Evolutionary conservation across 2,113 vertebrate species (phyloP).

Genomic region (Poeciliopsis prolifica): DNA sequence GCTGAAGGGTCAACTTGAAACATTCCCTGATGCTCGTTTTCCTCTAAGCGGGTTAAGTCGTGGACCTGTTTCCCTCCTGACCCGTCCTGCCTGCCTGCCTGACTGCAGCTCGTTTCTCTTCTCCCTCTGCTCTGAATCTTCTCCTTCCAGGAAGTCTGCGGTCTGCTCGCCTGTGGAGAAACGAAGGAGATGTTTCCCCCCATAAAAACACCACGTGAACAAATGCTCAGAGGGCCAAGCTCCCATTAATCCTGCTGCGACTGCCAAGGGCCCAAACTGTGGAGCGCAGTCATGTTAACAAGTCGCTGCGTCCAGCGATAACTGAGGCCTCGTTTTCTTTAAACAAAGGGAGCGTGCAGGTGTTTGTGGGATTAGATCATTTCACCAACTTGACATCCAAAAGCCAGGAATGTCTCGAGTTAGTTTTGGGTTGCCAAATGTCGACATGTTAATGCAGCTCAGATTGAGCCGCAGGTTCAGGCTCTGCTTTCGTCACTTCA

Average conservation of each 20-base stretch:
- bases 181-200: slow-evolving; percentile 75
- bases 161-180: slow-evolving; percentile 74
- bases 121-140: not conserved
- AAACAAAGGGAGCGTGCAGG: slow-evolving; percentile 26
- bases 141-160: slow-evolving; percentile 70
- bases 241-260: slow-evolving; percentile 55
- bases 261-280: slow-evolving; percentile 33
- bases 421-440: not conserved
- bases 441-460: not conserved
- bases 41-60: not conserved
- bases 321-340: slow-evolving; percentile 37
- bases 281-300: slow-evolving; percentile 38
- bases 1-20: no score
- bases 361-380: slow-evolving; percentile 25
- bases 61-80: not conserved
- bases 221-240: slow-evolving; percentile 58
- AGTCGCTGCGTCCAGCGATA: slow-evolving; percentile 40
- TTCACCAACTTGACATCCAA: slow-evolving; percentile 5
- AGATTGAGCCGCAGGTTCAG: not conserved
- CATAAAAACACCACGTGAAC: slow-evolving; percentile 71
- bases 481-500: not conserved
- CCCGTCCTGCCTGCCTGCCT: not conserved
- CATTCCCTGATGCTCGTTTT: not conserved
- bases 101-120: not conserved
- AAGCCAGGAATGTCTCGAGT: not conserved